These are phyloP conservation scores for Caenorhabditis angaria DNA, from an alignment of 2,888 invertebrate species.

Conservation along the genomic window DNA sequence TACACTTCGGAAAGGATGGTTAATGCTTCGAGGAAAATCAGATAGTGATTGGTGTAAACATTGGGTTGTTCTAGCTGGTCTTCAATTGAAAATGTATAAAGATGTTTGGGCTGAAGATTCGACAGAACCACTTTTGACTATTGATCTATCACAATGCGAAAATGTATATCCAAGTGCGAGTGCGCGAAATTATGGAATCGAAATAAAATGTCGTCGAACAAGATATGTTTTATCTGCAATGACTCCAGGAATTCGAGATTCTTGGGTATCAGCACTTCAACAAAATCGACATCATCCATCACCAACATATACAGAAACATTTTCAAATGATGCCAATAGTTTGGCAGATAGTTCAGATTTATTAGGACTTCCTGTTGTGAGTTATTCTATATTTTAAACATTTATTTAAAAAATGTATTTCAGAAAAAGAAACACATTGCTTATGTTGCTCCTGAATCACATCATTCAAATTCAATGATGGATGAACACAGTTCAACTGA, in stretches of 20 bases:
- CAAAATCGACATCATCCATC: conserved; percentile 67
- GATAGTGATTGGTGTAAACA: conserved; percentile 71
- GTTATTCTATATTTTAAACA: too few relatives aligned
- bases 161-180: conserved; percentile 69
- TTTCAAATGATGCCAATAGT: conserved; percentile 62
- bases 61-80: conserved; percentile 71
- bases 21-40: conserved; percentile 68
- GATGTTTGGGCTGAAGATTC: conserved; percentile 71
- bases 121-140: conserved; percentile 60
- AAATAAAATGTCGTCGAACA: conserved; percentile 67
- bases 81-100: conserved; percentile 69
- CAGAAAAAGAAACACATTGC: conserved; percentile 71
- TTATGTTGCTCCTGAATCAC: conserved; percentile 72
- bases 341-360: conserved; percentile 68
- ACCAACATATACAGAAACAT: conserved; percentile 65
- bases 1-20: conserved; percentile 71
- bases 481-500: conserved; percentile 64
- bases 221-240: conserved; percentile 70
- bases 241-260: conserved; percentile 72
- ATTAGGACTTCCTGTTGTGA: conserved; percentile 47
- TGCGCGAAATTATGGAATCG: conserved; percentile 71
- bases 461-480: conserved; percentile 71
- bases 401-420: too few relatives aligned
- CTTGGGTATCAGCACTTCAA: conserved; percentile 67
- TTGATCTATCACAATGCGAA: conserved; percentile 70